These are phyloP conservation scores for Spodoptera picta DNA, from an alignment of 2,888 invertebrate species.

Conservation along the genomic window DNA sequence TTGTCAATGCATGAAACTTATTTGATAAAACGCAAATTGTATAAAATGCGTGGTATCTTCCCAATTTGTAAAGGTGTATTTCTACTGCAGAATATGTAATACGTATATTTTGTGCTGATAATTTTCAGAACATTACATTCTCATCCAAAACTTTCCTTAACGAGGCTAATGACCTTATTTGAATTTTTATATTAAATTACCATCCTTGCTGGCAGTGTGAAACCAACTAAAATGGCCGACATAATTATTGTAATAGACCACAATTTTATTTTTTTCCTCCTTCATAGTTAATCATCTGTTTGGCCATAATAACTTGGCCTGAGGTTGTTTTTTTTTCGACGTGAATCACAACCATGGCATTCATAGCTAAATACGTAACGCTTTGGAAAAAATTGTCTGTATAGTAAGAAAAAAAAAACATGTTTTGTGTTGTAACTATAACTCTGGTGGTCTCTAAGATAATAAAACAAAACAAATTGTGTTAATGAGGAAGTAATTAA, in stretches of 20 bases:
- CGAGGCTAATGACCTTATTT: conserved; percentile 40
- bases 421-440: background rate
- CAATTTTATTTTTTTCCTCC: conserved; percentile 52
- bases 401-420: background rate
- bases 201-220: conserved; percentile 30
- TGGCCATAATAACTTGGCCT: conserved; percentile 40
- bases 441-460: background rate
- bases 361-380: conserved; percentile 3
- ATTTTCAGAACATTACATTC: conserved; percentile 2
- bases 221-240: conserved; percentile 51
- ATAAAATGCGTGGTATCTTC: too few species aligned
- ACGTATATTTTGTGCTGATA: background rate
- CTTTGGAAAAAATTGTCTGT: conserved; percentile 23
- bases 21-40: too few species aligned
- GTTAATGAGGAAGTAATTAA: too few species aligned
- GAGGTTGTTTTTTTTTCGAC: conserved; percentile 27
- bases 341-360: conserved; percentile 30
- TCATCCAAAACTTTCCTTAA: conserved; percentile 10
- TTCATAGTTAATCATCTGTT: conserved; percentile 48
- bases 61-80: too few species aligned
- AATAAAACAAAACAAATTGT: too few species aligned
- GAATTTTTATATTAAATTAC: conserved; percentile 25
- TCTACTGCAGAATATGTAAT: too few species aligned
- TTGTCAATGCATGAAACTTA: too few species aligned
- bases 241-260: conserved; percentile 61